Evolutionary conservation across 2,888 invertebrate genomes (phyloP).

Genomic region (Euplexia lucipara): DNA sequence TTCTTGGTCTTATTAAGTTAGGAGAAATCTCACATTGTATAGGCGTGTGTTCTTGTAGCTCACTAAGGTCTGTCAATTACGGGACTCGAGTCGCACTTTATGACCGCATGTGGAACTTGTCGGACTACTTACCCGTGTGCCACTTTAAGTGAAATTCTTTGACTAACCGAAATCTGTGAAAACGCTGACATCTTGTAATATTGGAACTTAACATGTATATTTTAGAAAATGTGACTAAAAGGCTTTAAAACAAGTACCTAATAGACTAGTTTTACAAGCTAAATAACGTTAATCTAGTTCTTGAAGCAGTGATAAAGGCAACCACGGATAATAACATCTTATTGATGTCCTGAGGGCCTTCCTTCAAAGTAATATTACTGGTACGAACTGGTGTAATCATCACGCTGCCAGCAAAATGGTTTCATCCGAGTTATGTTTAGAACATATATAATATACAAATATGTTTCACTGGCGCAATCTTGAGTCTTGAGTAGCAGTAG

Average conservation of each 20-base stretch:
- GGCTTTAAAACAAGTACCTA: neutral
- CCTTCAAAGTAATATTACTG: constrained; percentile 29
- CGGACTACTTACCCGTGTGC: constrained; percentile 59
- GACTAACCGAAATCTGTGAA: constrained; percentile 65
- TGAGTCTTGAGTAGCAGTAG: constrained; percentile 40
- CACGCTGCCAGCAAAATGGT: constrained; percentile 45
- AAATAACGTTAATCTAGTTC: constrained; percentile 4
- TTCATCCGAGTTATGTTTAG: constrained; percentile 53
- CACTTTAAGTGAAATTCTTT: constrained; percentile 66
- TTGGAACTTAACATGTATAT: neutral
- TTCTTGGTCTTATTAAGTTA: constrained; percentile 48
- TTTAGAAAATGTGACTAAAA: neutral
- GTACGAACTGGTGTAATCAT: constrained; percentile 42
- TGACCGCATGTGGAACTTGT: constrained; percentile 64
- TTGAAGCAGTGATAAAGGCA: constrained; percentile 15
- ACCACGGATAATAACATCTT: constrained; percentile 26
- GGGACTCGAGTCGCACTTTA: constrained; percentile 63
- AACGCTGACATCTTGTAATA: constrained; percentile 33
- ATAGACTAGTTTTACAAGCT: neutral
- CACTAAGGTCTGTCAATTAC: constrained; percentile 66
- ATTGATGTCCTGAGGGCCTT: constrained; percentile 45
- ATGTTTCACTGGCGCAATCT: constrained; percentile 39
- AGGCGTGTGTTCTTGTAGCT: constrained; percentile 47
- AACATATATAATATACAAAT: constrained; percentile 57
- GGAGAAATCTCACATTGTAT: constrained; percentile 60